Conservation (phyloP, 1,140 invertebrate species). For the Nautilus pompilius region DNA sequence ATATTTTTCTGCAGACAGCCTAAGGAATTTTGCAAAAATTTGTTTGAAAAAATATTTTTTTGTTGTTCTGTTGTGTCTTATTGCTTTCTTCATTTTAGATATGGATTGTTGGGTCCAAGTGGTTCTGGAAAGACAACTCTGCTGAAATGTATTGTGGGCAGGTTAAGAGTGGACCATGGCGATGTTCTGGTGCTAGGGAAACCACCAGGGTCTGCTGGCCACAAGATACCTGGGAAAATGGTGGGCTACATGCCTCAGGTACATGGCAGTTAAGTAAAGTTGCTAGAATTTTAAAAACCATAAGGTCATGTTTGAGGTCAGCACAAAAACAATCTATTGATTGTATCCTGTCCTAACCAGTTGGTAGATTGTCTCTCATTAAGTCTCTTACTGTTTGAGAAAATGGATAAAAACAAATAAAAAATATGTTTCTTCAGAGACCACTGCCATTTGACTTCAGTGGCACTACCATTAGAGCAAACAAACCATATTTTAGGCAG, state of each 20-base stretch:
- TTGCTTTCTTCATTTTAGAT: constrained; percentile 27
- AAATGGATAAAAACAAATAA: too few species aligned
- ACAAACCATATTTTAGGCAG: too few species aligned
- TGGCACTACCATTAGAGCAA: too few species aligned
- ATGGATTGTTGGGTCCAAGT: constrained; percentile 50
- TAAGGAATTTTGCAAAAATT: neutral
- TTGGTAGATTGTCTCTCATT: too few species aligned
- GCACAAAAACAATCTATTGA: too few species aligned
- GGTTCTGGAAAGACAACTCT: constrained; percentile 56
- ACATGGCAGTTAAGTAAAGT: too few species aligned
- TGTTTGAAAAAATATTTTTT: neutral
- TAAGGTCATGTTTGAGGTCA: too few species aligned
- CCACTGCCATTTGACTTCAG: too few species aligned
- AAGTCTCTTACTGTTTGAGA: too few species aligned
- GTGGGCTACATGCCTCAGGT: constrained; percentile 58
- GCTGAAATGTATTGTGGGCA: constrained; percentile 51
- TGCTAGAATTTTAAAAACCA: too few species aligned
- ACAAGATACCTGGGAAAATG: constrained; percentile 49
- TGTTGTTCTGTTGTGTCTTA: neutral
- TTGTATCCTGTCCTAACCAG: too few species aligned
- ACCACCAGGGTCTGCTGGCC: constrained; percentile 41
- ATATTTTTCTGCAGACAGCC: neutral
- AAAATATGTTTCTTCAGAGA: too few species aligned
- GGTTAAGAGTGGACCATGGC: constrained; percentile 42
- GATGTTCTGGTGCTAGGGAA: constrained; percentile 47